These are phyloP conservation scores for Lemur catta DNA, from an alignment of 2,797 vertebrate genomes.

Conservation along the genomic window DNA sequence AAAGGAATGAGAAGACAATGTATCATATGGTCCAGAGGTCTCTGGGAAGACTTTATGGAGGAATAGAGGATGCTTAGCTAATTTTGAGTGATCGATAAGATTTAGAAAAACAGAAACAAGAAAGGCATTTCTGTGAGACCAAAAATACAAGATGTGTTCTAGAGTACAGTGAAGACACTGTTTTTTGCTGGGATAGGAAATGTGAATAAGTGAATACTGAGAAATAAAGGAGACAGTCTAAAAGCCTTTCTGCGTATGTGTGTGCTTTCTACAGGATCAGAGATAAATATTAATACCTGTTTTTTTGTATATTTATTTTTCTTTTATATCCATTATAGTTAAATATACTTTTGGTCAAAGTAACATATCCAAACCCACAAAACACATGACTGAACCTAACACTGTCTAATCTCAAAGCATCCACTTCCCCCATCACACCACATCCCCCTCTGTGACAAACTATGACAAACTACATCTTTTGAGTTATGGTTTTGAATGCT, in stretches of 20 bases:
- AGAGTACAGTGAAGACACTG: not conserved
- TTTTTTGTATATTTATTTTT: not conserved
- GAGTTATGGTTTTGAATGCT: not conserved
- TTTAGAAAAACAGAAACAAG: not conserved
- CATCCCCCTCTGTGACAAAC: not conserved
- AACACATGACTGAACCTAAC: not conserved
- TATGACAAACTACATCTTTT: not conserved
- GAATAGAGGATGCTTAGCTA: not conserved
- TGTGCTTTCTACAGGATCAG: not conserved
- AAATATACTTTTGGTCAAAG: slow-evolving; percentile 8
- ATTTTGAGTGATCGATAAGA: not conserved
- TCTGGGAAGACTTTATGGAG: not conserved
- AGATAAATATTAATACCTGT: not conserved
- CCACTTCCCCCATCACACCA: rapidly evolving
- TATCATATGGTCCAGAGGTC: not conserved
- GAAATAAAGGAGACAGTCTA: not conserved
- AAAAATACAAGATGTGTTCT: not conserved
- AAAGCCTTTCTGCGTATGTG: not conserved
- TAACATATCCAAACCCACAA: not conserved
- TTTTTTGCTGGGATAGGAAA: not conserved
- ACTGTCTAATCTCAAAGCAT: not conserved
- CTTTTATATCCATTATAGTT: not conserved
- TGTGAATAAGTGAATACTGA: not conserved
- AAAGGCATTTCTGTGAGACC: not conserved
- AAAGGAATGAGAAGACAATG: not conserved